These are phyloP conservation scores for Petrocephalus sullivani DNA, from an alignment of 2,797 vertebrate genomes.

Conservation along the genomic window DNA sequence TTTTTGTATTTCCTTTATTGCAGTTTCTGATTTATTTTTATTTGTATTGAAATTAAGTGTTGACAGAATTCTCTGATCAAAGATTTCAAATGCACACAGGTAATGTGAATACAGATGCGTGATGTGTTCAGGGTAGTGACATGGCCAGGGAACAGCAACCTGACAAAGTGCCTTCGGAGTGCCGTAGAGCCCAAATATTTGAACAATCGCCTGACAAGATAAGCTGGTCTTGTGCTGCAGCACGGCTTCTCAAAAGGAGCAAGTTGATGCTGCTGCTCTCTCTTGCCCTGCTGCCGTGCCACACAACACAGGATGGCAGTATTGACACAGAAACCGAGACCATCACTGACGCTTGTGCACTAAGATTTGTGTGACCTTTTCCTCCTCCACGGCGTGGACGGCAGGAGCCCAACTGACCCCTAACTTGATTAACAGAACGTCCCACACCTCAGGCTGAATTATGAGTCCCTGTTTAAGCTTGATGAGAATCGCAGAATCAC, in stretches of 20 bases:
- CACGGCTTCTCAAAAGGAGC: neutral
- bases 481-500: neutral
- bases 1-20: neutral
- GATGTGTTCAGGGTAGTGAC: neutral
- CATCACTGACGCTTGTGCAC: neutral
- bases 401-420: slow-evolving; percentile 28
- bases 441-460: slow-evolving; percentile 31
- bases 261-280: neutral
- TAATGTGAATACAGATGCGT: neutral
- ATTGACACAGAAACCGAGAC: slow-evolving; percentile 44
- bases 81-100: neutral
- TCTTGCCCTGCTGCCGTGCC: neutral
- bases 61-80: neutral
- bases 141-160: neutral
- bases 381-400: slow-evolving; percentile 32
- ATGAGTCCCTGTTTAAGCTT: slow-evolving; percentile 16
- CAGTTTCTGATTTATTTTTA: neutral
- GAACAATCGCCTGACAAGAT: neutral
- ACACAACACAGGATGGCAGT: slow-evolving; percentile 63
- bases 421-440: slow-evolving; percentile 29
- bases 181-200: neutral
- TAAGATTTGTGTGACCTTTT: slow-evolving; percentile 44
- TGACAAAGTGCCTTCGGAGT: neutral
- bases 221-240: neutral
- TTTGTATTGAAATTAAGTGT: neutral